Percentiles rank a stretch among this genome's conserved stretches.
phyloP scores from a whole-genome alignment of 2,113 vertebrate genomes.

The Marmota flaviventris region DNA sequence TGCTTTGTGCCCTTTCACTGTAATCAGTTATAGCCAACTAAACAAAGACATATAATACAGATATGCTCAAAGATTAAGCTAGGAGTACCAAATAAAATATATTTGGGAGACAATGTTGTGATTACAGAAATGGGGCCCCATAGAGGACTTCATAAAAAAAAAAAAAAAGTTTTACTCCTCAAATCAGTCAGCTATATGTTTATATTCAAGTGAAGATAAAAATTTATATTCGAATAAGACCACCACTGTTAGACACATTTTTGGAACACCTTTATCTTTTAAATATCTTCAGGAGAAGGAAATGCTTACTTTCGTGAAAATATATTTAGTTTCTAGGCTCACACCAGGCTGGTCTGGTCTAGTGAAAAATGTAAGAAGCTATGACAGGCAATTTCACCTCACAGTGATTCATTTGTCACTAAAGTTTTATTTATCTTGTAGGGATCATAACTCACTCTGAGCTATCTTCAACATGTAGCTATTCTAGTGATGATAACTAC shows the following conservation, averaged over 20 bases:
- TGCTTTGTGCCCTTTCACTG: not conserved
- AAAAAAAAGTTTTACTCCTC: not conserved
- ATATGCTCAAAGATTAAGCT: not conserved
- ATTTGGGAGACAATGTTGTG: not conserved
- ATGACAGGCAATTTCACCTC: not conserved
- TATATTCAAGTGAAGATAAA: not conserved
- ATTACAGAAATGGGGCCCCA: not conserved
- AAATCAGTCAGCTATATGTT: conserved; percentile 11
- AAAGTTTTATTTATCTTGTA: not conserved
- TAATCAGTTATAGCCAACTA: not conserved
- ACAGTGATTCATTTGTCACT: not conserved
- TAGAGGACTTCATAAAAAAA: not conserved
- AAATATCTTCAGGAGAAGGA: conserved; percentile 1
- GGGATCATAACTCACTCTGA: not conserved
- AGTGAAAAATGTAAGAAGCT: not conserved
- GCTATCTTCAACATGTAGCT: not conserved
- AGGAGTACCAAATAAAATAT: not conserved
- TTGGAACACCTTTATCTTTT: conserved; percentile 47
- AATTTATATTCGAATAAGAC: conserved; percentile 19
- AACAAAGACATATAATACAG: not conserved
- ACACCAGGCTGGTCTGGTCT: not conserved
- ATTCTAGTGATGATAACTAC: not conserved
- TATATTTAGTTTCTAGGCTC: not conserved
- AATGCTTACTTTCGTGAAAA: conserved; percentile 8
- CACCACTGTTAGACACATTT: conserved; percentile 11